Conservation (phyloP, 2,797 vertebrate genomes). For the Fringilla coelebs region DNA sequence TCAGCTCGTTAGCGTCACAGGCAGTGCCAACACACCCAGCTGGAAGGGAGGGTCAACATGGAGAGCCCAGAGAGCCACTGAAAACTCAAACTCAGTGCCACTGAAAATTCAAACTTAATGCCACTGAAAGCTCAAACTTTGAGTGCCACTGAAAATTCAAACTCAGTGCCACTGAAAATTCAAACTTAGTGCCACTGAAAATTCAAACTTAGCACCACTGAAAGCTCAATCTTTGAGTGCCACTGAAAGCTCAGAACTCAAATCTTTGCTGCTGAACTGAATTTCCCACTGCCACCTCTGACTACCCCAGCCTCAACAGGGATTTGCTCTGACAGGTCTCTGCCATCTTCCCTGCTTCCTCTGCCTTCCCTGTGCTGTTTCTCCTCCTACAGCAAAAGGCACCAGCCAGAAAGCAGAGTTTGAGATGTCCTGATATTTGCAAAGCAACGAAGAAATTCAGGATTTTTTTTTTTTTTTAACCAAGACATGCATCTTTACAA, state of each 20-base stretch:
- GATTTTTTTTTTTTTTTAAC: neutral
- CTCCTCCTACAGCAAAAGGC: neutral
- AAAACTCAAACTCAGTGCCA: neutral
- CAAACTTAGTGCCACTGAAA: too few relatives aligned
- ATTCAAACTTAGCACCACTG: too few relatives aligned
- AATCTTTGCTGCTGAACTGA: neutral
- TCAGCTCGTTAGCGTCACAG: accelerated
- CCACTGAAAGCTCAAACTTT: too few relatives aligned
- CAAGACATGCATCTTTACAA: accelerated
- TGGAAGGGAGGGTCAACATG: neutral
- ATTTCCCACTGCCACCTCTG: neutral
- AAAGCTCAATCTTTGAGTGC: too few relatives aligned
- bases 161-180: neutral
- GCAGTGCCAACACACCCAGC: accelerated
- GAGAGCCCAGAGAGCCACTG: neutral
- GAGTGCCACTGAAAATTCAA: neutral
- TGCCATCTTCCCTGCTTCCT: neutral
- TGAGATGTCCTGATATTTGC: neutral
- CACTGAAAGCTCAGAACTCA: neutral
- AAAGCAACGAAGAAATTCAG: neutral
- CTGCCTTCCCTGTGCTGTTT: neutral
- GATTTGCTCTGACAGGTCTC: neutral
- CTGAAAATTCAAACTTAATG: neutral
- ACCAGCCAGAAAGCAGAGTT: neutral
- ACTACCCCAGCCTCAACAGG: neutral